Evolutionary conservation across 2,113 vertebrate genomes (phyloP).

Genomic region (Toxostoma redivivum): DNA sequence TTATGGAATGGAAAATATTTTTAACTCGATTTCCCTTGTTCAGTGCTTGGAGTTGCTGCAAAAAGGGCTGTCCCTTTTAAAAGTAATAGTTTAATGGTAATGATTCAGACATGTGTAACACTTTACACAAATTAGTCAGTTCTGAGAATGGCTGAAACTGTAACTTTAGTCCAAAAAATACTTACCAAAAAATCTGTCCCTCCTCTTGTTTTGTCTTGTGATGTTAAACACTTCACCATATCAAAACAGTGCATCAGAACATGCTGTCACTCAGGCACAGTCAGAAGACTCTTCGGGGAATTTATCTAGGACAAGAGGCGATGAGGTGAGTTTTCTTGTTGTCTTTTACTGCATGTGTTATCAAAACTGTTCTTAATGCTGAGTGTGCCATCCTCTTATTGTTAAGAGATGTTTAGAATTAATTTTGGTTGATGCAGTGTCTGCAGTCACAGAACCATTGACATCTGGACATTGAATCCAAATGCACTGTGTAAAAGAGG

Average conservation of each 20-base stretch:
- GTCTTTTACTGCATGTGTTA: background rate
- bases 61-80: background rate
- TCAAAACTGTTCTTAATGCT: background rate
- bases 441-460: background rate
- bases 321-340: conserved; percentile 68
- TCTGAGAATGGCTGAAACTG: background rate
- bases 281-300: conserved; percentile 68
- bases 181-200: background rate
- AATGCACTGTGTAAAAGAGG: background rate
- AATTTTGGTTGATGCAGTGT: background rate
- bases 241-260: conserved; percentile 62
- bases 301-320: conserved; percentile 61
- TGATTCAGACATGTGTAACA: background rate
- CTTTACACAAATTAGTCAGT: background rate
- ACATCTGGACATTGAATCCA: background rate
- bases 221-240: background rate
- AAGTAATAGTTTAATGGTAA: background rate
- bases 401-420: background rate
- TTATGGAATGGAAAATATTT: background rate
- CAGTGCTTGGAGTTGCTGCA: background rate
- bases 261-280: conserved; percentile 51
- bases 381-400: background rate
- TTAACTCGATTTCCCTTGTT: background rate
- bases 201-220: background rate
- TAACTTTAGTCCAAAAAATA: background rate